Conservation (phyloP, 2,888 invertebrate species). For the Graphium colonna region DNA sequence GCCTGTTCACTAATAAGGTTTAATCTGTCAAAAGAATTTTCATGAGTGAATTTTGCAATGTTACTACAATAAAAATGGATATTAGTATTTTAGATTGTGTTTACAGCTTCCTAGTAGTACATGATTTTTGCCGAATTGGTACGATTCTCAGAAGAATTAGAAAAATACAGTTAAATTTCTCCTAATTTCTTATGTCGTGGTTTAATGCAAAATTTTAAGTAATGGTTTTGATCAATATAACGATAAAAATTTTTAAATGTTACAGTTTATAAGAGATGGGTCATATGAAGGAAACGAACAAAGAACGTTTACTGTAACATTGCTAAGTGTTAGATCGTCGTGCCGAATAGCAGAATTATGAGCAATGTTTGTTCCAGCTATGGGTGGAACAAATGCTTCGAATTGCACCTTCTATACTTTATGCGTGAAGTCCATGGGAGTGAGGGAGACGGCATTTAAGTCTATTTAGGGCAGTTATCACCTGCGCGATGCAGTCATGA, state of each 20-base stretch:
- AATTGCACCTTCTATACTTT: background rate
- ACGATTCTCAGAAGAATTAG: too few species aligned
- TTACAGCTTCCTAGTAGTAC: too few species aligned
- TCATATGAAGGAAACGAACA: background rate
- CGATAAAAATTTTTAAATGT: too few species aligned
- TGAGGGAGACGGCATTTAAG: constrained; percentile 4
- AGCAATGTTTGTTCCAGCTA: background rate
- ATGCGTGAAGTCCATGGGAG: background rate
- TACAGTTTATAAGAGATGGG: too few species aligned
- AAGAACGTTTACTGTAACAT: background rate
- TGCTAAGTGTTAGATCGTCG: background rate
- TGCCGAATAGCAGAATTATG: constrained; percentile 5
- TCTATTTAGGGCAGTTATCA: constrained; percentile 13
- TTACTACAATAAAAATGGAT: too few species aligned
- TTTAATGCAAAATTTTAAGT: too few species aligned
- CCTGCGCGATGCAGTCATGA: background rate
- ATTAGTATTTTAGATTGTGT: too few species aligned
- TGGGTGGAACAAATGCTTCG: background rate
- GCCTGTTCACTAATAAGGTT: background rate
- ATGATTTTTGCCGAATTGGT: too few species aligned
- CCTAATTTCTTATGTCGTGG: too few species aligned
- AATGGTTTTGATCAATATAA: too few species aligned
- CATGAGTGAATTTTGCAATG: too few species aligned
- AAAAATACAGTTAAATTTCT: too few species aligned
- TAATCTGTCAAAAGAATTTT: background rate